phyloP scores from a whole-genome alignment of 2,797 vertebrate genomes.

The Peromyscus melanophrys region DNA sequence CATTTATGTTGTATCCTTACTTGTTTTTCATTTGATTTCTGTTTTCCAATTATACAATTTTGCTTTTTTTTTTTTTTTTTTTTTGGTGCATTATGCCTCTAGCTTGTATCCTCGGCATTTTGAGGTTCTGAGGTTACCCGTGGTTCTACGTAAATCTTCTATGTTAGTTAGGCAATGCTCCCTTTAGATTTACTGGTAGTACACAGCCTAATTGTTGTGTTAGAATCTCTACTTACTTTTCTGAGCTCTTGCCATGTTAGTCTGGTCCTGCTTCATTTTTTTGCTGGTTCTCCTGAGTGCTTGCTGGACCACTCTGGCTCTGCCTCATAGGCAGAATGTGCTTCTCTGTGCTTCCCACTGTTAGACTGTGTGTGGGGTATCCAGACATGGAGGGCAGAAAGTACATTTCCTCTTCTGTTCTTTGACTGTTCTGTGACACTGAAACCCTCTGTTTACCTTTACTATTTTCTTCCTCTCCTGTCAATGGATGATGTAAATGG shows the following conservation, averaged over 20 bases:
- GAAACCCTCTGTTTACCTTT: neutral
- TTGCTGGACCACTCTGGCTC: neutral
- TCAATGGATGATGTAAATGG: neutral
- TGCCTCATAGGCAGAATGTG: neutral
- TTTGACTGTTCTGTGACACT: neutral
- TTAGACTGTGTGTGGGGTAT: neutral
- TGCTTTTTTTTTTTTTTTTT: neutral
- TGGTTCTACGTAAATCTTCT: neutral
- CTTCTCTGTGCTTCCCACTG: neutral
- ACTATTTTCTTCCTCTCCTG: neutral
- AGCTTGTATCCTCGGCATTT: neutral
- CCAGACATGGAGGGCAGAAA: neutral
- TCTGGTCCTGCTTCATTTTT: neutral
- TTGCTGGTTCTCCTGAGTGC: neutral
- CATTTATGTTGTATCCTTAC: neutral
- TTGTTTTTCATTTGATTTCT: neutral
- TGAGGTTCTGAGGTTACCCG: neutral
- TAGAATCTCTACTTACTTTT: neutral
- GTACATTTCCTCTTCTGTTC: neutral
- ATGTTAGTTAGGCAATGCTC: neutral
- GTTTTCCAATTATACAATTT: neutral
- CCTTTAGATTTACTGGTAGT: neutral
- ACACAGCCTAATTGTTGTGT: neutral
- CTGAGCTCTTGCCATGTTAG: neutral
- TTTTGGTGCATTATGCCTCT: neutral